Conservation (phyloP, 2,113 vertebrate species). For the Elephas maximus region DNA sequence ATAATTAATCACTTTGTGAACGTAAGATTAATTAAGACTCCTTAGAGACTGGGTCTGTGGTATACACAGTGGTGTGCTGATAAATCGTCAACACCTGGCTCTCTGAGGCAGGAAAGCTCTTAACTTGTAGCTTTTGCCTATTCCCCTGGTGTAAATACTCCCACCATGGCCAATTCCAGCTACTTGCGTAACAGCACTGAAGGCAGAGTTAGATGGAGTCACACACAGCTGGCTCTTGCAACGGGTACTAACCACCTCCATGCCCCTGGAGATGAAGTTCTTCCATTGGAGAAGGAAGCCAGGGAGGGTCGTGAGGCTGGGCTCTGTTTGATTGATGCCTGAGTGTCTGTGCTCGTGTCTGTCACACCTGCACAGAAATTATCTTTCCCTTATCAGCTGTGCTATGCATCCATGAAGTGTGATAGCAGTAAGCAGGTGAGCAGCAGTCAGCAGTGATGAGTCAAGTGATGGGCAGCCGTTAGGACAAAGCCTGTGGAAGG, state of each 20-base stretch:
- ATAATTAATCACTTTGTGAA: background rate
- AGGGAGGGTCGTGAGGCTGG: background rate
- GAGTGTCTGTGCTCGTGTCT: fast-evolving
- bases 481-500: background rate
- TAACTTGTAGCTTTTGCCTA: background rate
- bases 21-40: background rate
- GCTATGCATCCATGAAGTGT: background rate
- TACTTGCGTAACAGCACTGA: fast-evolving
- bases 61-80: background rate
- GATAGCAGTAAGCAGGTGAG: background rate
- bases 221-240: fast-evolving
- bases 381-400: fast-evolving
- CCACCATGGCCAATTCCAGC: background rate
- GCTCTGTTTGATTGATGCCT: background rate
- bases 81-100: fast-evolving
- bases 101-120: background rate
- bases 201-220: background rate
- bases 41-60: background rate
- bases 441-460: fast-evolving
- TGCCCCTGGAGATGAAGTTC: background rate
- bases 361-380: fast-evolving
- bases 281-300: background rate
- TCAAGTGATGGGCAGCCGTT: fast-evolving
- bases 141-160: background rate
- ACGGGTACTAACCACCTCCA: background rate